Conservation (phyloP, 2,888 invertebrate genomes). For the Hylaea fasciaria region DNA sequence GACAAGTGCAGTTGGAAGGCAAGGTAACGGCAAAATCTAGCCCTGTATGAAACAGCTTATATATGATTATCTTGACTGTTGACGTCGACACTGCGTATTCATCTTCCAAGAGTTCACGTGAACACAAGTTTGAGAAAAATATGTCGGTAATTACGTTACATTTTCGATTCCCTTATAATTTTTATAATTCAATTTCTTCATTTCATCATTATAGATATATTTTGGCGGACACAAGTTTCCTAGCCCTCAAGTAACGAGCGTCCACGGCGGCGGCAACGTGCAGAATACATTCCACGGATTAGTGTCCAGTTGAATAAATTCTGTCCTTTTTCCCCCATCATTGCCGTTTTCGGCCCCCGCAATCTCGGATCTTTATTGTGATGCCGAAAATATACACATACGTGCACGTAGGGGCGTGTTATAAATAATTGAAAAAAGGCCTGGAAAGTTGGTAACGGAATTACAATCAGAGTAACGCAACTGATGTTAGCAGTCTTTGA, state of each 20-base stretch:
- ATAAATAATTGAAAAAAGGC: constrained; percentile 23
- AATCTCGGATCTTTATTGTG: constrained; percentile 42
- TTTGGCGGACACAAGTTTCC: constrained; percentile 1
- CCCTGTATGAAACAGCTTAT: too few species aligned
- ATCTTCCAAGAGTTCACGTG: too few species aligned
- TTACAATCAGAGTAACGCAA: constrained; percentile 9
- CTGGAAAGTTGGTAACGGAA: constrained; percentile 11
- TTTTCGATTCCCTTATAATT: too few species aligned
- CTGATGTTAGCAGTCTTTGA: neutral
- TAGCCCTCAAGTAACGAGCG: constrained; percentile 30
- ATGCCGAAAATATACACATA: constrained; percentile 27
- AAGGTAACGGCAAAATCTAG: too few species aligned
- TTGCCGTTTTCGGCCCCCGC: constrained; percentile 36
- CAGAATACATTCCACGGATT: constrained; percentile 46
- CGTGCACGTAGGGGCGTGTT: constrained; percentile 16
- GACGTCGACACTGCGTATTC: too few species aligned
- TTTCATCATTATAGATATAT: too few species aligned
- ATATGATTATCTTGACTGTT: too few species aligned
- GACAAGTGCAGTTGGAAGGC: too few species aligned
- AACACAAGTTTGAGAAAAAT: too few species aligned
- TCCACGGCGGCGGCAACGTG: constrained; percentile 27
- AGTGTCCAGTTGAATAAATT: constrained; percentile 52
- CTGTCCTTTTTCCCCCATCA: constrained; percentile 45
- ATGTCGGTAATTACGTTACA: too few species aligned
- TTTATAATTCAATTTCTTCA: too few species aligned